Conservation (phyloP, 2,797 vertebrate species). For the Lagocephalus sceleratus region DNA sequence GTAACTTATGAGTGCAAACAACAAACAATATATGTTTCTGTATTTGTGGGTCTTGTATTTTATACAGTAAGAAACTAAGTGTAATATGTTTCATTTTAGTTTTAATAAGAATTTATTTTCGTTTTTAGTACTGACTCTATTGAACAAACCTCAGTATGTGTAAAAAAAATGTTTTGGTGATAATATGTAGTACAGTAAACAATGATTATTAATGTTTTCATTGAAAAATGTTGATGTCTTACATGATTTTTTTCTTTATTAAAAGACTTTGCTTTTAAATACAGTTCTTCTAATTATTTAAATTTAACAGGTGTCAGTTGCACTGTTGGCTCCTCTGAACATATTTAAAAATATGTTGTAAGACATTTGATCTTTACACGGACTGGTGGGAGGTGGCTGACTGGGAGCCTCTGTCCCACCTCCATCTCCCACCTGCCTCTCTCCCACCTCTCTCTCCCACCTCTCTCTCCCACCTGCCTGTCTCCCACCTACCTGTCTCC, state of each 20-base stretch:
- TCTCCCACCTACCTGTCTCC: conserved; percentile 50
- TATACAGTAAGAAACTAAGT: conserved; percentile 2
- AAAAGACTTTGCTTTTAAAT: conserved; percentile 14
- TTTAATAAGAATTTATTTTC: conserved; percentile 1
- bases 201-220: too few relatives aligned
- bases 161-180: background rate
- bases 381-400: conserved; percentile 9
- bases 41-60: too few relatives aligned
- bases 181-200: too few relatives aligned
- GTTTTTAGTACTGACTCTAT: background rate
- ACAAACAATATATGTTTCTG: too few relatives aligned
- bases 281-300: background rate
- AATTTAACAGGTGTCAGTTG: background rate
- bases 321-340: background rate
- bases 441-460: too few relatives aligned
- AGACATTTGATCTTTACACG: background rate
- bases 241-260: conserved; percentile 16
- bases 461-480: conserved; percentile 47
- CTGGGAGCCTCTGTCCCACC: conserved; percentile 21
- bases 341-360: background rate
- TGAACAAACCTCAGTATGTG: background rate
- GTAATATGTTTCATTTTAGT: conserved; percentile 4
- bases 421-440: conserved; percentile 42
- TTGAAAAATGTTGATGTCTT: background rate
- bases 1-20: too few relatives aligned